Base-by-base conservation (phyloP, 1,140 invertebrate species). In the Venustaconcha ellipsiformis region DNA sequence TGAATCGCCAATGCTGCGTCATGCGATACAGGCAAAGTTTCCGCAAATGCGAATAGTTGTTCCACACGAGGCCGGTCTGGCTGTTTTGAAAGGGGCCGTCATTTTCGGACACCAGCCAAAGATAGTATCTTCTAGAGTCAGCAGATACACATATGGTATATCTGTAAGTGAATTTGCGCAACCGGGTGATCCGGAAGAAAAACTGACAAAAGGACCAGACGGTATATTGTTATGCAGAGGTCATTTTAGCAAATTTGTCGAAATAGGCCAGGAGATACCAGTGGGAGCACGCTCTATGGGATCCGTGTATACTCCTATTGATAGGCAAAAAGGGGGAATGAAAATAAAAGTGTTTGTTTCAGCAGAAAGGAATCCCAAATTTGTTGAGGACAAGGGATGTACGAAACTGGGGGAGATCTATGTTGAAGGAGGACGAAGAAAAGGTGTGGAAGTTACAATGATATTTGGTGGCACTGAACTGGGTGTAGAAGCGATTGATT, bases 391-490 rank as follows among this genome's bases (percentile, higher is more conserved):
- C 0, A 66, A 59, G 3, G 67, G 37, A 5, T 74, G 72, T 59
- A 14, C 69, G 18, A 20, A 26, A 5, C 8, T 74, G 14, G 72
- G 72, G 14, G 58, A 74, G 18, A 58, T 68, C 17, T 57, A 2
- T 20, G 72, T 74, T 18, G 58, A 74, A 23, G 62, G 72, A 48
- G 67, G 72, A 23, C 59, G 57, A 8, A 17, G 68, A 14, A 60
- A 67, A 55, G n/a, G 66, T n/a, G 72, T 67, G 17, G 23, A n/a
- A 48, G 72, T 74, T n/a, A 57, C 66, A 58, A 57, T 74, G 11
- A 30, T 68, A 12, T 74, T 74, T 57, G 72, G 72, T 17, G 72
- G 72, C 20, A 74, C 72, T 2, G 72, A 74, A 30, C 64, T 74
- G 8, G 58, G 63, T 63, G 72, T 74, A 15, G 18, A n/a, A n/a